phyloP scores from a whole-genome alignment of 1,140 invertebrate species.

The Planococcus citri region DNA sequence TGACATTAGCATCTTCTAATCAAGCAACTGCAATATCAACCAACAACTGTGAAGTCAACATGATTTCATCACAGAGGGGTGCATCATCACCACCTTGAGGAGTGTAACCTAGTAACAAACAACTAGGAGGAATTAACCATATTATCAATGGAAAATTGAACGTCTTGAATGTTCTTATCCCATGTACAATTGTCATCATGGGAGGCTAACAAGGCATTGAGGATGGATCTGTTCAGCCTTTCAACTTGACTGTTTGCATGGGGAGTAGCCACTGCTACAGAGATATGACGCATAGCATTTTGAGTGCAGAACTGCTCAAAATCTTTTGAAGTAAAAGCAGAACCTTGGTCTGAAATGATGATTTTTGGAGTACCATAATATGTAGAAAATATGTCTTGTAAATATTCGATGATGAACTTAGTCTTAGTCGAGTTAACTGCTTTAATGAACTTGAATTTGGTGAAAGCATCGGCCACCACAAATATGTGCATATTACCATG shows the following conservation, averaged over 20 bases:
- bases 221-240: background rate
- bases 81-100: background rate
- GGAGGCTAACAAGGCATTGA: background rate
- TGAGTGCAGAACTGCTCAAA: slow-evolving; percentile 25
- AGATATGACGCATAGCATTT: background rate
- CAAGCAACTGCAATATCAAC: background rate
- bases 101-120: slow-evolving; percentile 25
- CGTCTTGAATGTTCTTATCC: slow-evolving; percentile 9
- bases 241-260: background rate
- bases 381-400: slow-evolving; percentile 21
- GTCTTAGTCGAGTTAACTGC: slow-evolving; percentile 24
- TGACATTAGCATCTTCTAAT: background rate
- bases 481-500: slow-evolving; percentile 27
- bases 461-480: slow-evolving; percentile 29
- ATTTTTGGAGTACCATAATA: slow-evolving; percentile 24
- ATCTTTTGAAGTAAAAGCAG: slow-evolving; percentile 24
- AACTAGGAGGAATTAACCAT: slow-evolving; percentile 14
- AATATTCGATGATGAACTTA: slow-evolving; percentile 22
- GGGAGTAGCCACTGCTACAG: background rate
- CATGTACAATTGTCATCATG: slow-evolving; percentile 18
- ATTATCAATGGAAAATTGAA: slow-evolving; percentile 26
- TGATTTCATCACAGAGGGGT: background rate
- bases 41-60: background rate
- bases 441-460: slow-evolving; percentile 27
- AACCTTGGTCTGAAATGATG: slow-evolving; percentile 26